phyloP scores from a whole-genome alignment of 30 jellyfish, hydroid and myxozoan genomes.

The Chironex yamaguchii region DNA sequence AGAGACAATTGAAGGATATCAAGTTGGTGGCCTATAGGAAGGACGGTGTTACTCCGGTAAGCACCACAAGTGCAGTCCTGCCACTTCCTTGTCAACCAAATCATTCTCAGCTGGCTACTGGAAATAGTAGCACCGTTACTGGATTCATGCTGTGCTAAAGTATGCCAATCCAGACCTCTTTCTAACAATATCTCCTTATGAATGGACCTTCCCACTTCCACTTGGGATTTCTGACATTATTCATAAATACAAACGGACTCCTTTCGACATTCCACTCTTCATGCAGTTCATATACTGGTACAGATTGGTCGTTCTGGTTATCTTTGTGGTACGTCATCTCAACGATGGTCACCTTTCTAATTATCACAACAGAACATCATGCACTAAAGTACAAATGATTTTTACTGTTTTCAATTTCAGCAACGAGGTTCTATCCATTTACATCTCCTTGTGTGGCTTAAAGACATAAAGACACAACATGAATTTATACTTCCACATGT shows the following conservation, averaged over 20 bases:
- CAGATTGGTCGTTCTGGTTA: slow-evolving; percentile 44
- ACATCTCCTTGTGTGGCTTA: slow-evolving; percentile 50
- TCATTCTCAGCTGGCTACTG: slow-evolving; percentile 29
- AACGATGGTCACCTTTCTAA: slow-evolving; percentile 29
- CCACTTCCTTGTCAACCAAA: not conserved
- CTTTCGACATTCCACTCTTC: not conserved
- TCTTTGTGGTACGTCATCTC: slow-evolving; percentile 11
- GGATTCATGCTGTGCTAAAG: slow-evolving; percentile 15
- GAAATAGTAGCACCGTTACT: slow-evolving; percentile 34
- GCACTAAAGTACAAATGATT: not conserved
- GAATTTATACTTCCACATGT: not conserved
- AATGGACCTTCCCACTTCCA: slow-evolving; percentile 32
- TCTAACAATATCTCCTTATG: slow-evolving; percentile 12
- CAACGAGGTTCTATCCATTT: slow-evolving; percentile 25
- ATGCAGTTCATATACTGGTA: slow-evolving; percentile 9
- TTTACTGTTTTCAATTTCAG: slow-evolving; percentile 56
- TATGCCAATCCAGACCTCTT: slow-evolving; percentile 17
- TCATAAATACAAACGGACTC: not conserved
- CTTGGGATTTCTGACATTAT: not conserved
- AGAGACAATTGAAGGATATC: no score
- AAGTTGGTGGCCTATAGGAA: no score
- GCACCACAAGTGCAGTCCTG: slow-evolving; percentile 26
- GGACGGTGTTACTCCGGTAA: no score
- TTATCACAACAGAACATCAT: not conserved
- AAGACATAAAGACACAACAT: not conserved